Evolutionary conservation across 2,113 vertebrate genomes (phyloP).

Genomic region (Phalacrocorax carbo): DNA sequence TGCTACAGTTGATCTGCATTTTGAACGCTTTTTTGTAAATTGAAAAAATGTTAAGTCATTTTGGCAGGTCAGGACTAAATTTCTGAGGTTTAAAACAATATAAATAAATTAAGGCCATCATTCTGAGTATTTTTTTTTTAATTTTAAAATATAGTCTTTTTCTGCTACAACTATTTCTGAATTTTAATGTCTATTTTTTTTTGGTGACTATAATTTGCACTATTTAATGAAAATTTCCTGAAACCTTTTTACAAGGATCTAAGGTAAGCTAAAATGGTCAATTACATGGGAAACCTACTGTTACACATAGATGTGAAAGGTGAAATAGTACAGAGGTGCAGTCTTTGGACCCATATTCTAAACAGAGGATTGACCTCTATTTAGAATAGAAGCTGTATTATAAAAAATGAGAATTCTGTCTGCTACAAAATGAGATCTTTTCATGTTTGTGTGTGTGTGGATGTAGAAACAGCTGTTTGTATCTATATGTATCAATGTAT

Average conservation of each 20-base stretch:
- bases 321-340: not conserved
- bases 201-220: not conserved
- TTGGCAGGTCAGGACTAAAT: not conserved
- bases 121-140: not conserved
- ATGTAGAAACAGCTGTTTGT: not conserved
- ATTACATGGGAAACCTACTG: not conserved
- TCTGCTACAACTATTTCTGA: not conserved
- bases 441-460: fast-evolving
- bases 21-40: not conserved
- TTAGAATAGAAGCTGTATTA: not conserved
- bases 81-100: not conserved
- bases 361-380: not conserved
- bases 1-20: not conserved
- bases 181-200: not conserved
- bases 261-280: not conserved
- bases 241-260: not conserved
- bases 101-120: not conserved
- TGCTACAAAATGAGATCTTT: not conserved
- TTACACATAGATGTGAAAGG: not conserved
- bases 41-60: not conserved
- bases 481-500: not conserved
- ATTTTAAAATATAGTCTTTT: not conserved
- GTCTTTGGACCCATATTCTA: not conserved
- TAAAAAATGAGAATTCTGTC: not conserved
- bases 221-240: not conserved